These are phyloP conservation scores for Linnaemya tessellans DNA, from an alignment of 2,888 invertebrate genomes.

Conservation along the genomic window DNA sequence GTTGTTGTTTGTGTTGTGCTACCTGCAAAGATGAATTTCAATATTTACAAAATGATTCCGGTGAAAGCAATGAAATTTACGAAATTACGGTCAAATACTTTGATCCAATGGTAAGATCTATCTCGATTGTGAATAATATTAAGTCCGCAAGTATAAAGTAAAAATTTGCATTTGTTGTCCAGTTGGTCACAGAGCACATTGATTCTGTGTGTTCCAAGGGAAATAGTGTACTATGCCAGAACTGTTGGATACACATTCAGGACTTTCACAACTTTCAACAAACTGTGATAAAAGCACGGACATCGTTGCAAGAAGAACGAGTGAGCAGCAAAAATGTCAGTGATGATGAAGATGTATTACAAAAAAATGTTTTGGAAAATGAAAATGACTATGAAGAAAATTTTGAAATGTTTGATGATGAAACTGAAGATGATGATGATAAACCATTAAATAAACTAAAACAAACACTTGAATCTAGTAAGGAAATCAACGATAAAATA, in stretches of 20 bases:
- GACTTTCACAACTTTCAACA: constrained; percentile 53
- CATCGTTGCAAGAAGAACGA: constrained; percentile 14
- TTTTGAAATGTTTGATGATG: constrained; percentile 1
- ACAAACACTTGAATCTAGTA: background rate
- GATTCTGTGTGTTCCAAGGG: background rate
- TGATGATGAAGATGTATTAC: background rate
- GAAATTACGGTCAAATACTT: constrained; percentile 57
- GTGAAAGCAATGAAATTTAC: constrained; percentile 51
- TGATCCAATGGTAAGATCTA: constrained; percentile 57
- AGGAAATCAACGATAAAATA: background rate
- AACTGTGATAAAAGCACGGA: constrained; percentile 27
- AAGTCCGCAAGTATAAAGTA: background rate
- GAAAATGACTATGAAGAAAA: background rate
- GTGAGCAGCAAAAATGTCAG: background rate
- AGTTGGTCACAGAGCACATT: constrained; percentile 29
- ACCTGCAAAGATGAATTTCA: constrained; percentile 16
- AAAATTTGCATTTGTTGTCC: background rate
- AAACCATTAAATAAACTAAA: constrained; percentile 24
- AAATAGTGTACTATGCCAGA: constrained; percentile 31
- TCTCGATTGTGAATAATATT: too few species aligned
- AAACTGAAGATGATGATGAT: background rate
- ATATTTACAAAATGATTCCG: constrained; percentile 40
- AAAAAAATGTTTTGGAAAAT: constrained; percentile 14
- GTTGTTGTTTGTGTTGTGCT: constrained; percentile 48
- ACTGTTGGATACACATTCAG: constrained; percentile 60